These are phyloP conservation scores for Drosophila nigrodunni DNA, from an alignment of 1,140 invertebrate species.

Conservation along the genomic window DNA sequence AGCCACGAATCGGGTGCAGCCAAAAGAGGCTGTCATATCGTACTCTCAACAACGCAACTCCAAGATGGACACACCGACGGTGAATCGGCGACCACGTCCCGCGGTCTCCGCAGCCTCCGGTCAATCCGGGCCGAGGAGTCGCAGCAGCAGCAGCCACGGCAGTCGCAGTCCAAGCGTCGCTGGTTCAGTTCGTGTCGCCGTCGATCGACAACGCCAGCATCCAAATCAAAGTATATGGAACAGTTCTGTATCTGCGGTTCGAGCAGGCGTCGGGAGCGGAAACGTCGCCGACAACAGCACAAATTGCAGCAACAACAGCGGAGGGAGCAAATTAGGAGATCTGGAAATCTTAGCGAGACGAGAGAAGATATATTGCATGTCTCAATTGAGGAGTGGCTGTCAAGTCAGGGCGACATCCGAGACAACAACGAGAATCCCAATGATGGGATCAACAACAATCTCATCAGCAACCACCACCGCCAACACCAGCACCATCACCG, in stretches of 20 bases:
- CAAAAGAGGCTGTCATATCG: conserved; percentile 85
- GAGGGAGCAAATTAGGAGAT: conserved; percentile 84
- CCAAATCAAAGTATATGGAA: conserved; percentile 82
- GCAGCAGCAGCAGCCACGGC: conserved; percentile 71
- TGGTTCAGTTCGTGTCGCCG: conserved; percentile 76
- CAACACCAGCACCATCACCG: conserved; percentile 10
- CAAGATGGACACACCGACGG: conserved; percentile 85
- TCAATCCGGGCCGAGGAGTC: conserved; percentile 35
- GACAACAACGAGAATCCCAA: conserved; percentile 42
- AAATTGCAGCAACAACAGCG: conserved; percentile 76
- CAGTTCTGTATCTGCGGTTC: conserved; percentile 83
- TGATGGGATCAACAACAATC: conserved; percentile 38
- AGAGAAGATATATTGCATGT: conserved; percentile 85
- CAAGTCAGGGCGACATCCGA: conserved; percentile 76
- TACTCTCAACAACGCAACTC: conserved; percentile 85
- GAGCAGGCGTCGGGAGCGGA: conserved; percentile 65
- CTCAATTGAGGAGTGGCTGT: conserved; percentile 85
- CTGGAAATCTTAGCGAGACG: conserved; percentile 85
- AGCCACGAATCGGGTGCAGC: conserved; percentile 82
- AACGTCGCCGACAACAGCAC: conserved; percentile 65
- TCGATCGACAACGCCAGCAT: conserved; percentile 59
- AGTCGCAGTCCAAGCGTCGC: conserved; percentile 68
- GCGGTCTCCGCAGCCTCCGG: conserved; percentile 25
- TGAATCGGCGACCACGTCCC: conserved; percentile 82
- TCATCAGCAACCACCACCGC: conserved; percentile 47